Base-by-base conservation (phyloP, 2,113 vertebrate species). In the Xenus cinereus region DNA sequence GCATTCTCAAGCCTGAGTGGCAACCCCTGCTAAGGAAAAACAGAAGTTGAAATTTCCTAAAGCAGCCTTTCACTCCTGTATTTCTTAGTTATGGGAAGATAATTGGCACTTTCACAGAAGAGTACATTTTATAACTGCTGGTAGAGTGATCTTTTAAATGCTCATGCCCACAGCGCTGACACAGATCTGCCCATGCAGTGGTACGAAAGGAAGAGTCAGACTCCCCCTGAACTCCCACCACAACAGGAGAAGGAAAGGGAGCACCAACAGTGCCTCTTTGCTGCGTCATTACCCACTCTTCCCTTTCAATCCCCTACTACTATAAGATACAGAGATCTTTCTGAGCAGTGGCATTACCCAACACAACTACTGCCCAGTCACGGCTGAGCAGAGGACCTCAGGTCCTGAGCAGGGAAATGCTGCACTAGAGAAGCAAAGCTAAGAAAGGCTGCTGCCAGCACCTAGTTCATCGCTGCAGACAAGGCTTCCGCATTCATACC, bases 231-330 rank as follows among this genome's bases (percentile, higher is more conserved):
- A 62, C 24, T 72, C 35, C 39, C 33, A 39, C 10, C 19, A 18
- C 24, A 19, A 33, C 5, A 5, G 24, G 9, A n/a, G 26, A 50
- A 71, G 22, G 28, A 60, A 45, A 84, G 26, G 10, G 22, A 86
- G 20, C n/a, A 67, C 39, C 1, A 6, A 33, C 41, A 22, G 23
- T 26, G 14, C 41, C 12, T 63, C 48, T 74, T 71, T 0, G 0
- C 22, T 51, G 37, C 24, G 15, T 45, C 33, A 20, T 33, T 33
- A 19, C 41, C 48, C 8, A 7, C 48, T 87, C 33, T 39, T 67
- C 33, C 50, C n/a, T 56, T 87, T 46, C 77, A 68, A 3, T n/a
- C 17, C 35, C 22, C 7, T 28, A 5, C 22, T 43, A 27, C 14
- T 30, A 8, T 11, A 46, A 41, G 10, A 5, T 68, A 51, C 2